These are phyloP conservation scores for Nephrotoma appendiculata DNA, from an alignment of 2,888 invertebrate species.

Conservation along the genomic window DNA sequence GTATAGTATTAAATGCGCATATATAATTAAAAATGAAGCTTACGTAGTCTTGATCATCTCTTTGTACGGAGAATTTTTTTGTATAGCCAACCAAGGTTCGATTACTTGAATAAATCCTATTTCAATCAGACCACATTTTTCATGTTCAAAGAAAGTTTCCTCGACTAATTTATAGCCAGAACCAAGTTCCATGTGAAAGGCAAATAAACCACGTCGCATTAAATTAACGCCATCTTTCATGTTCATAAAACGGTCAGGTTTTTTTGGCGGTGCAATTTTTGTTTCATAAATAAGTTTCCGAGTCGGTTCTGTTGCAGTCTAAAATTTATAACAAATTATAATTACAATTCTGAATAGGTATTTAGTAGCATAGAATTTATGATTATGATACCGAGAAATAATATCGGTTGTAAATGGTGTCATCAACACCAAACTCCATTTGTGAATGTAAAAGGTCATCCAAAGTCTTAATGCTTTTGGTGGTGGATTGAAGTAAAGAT, in stretches of 20 bases:
- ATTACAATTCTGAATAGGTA: not conserved
- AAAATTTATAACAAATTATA: not conserved
- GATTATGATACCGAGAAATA: slow-evolving; percentile 34
- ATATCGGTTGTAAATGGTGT: slow-evolving; percentile 45
- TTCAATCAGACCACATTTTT: slow-evolving; percentile 17
- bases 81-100: slow-evolving; percentile 24
- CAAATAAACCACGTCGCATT: slow-evolving; percentile 25
- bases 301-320: slow-evolving; percentile 28
- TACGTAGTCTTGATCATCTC: slow-evolving; percentile 30
- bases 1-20: not conserved
- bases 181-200: slow-evolving; percentile 15
- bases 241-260: slow-evolving; percentile 32
- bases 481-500: slow-evolving; percentile 47
- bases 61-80: slow-evolving; percentile 25
- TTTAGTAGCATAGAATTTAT: not conserved
- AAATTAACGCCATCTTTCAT: slow-evolving; percentile 35
- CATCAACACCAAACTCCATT: slow-evolving; percentile 44
- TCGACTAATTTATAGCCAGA: slow-evolving; percentile 14
- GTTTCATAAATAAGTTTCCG: slow-evolving; percentile 36
- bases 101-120: slow-evolving; percentile 23
- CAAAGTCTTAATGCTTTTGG: slow-evolving; percentile 42
- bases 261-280: slow-evolving; percentile 36
- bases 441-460: slow-evolving; percentile 44
- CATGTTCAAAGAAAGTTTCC: slow-evolving; percentile 17
- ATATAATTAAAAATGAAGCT: not conserved